Evolutionary conservation across 2,113 vertebrate species (phyloP).

Genomic region (Telmatochromis sp.): DNA sequence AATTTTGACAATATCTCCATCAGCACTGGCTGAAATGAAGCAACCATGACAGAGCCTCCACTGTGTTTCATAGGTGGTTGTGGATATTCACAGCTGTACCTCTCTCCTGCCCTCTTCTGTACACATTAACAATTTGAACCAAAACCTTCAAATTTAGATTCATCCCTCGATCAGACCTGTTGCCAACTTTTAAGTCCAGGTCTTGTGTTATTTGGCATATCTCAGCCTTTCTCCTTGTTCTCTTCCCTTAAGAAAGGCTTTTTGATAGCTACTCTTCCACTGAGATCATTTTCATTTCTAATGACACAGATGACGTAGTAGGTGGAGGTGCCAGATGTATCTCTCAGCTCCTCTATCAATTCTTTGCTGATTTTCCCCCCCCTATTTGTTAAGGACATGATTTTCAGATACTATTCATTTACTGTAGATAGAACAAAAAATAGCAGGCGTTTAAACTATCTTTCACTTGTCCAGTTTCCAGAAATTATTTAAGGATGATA

Average conservation of each 20-base stretch:
- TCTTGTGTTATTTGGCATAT: not conserved
- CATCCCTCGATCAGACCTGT: not conserved
- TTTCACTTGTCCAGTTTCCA: not conserved
- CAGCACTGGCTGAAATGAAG: not conserved
- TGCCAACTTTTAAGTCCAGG: not conserved
- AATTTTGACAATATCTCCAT: not conserved
- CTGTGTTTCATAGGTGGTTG: not conserved
- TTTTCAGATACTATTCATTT: not conserved
- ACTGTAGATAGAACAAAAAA: accelerated
- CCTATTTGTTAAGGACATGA: not conserved
- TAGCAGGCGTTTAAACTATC: not conserved
- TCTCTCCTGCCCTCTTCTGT: not conserved
- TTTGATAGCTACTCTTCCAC: not conserved
- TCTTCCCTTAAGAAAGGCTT: not conserved
- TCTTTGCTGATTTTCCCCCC: not conserved
- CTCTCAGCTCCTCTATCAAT: not conserved
- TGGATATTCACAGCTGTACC: not conserved
- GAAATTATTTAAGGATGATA: not conserved
- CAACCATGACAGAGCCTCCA: not conserved
- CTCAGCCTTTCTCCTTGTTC: not conserved
- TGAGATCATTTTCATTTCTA: not conserved
- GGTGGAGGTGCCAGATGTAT: not conserved
- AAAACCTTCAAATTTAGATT: not conserved
- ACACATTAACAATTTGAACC: not conserved
- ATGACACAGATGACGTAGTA: not conserved